A percentile compares a stretch with the other conserved stretches of the same genome.
phyloP scores from a whole-genome alignment of 53 echinoderm and acorn worm species.

The Apostichopus leukothele region DNA sequence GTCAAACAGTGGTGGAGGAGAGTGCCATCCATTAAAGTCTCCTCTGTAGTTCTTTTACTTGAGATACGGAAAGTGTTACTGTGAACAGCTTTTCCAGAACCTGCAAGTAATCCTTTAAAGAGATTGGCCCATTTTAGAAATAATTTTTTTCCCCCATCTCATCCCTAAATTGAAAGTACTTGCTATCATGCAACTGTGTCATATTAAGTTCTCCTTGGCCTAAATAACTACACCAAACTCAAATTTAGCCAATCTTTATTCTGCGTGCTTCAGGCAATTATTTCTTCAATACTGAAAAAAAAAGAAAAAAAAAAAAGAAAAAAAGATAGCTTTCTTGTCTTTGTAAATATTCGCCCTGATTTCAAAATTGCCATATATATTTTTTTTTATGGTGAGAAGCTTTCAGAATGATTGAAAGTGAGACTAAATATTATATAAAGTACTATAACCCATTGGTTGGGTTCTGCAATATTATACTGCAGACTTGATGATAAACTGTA shows the following conservation, averaged over 20 bases:
- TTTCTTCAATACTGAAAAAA: not conserved
- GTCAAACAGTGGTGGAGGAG: too few relatives aligned
- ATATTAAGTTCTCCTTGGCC: not conserved
- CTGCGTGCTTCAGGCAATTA: conserved; percentile 12
- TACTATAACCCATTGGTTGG: not conserved
- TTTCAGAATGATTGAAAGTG: conserved; percentile 29
- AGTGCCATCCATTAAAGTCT: too few relatives aligned
- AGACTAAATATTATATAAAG: not conserved
- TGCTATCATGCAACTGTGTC: not conserved
- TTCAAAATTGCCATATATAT: not conserved
- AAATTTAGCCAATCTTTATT: conserved; percentile 2
- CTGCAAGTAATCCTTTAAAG: not conserved
- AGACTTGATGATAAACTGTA: not conserved
- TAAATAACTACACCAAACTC: not conserved
- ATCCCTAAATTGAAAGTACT: not conserved
- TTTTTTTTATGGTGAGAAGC: not conserved
- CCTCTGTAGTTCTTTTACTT: too few relatives aligned
- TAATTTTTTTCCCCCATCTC: not conserved
- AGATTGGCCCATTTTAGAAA: conserved; percentile 15
- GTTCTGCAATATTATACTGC: not conserved
- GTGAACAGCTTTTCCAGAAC: not conserved
- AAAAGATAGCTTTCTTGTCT: too few relatives aligned
- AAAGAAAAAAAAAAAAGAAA: not conserved
- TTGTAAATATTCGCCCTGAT: not conserved
- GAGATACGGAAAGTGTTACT: not conserved